These are phyloP conservation scores for Clarias magur DNA, from an alignment of 2,113 vertebrate species.

Conservation along the genomic window DNA sequence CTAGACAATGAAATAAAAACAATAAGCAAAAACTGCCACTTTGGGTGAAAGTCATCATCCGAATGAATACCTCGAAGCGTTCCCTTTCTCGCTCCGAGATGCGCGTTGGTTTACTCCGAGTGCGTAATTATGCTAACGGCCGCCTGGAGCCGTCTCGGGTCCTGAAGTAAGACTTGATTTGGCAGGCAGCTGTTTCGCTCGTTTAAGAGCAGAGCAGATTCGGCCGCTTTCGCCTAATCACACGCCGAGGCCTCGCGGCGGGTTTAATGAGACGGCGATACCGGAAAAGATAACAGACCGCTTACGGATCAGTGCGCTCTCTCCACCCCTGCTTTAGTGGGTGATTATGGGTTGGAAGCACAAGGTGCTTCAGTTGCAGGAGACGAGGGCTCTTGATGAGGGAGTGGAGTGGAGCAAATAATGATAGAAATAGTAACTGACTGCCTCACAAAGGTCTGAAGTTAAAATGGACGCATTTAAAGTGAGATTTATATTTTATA, in stretches of 20 bases:
- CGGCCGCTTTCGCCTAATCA: conserved; percentile 42
- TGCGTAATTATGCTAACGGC: conserved; percentile 8
- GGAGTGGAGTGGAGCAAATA: not conserved
- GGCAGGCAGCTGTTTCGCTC: conserved; percentile 21
- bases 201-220: conserved; percentile 33
- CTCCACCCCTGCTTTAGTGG: conserved; percentile 27
- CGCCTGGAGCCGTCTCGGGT: conserved; percentile 3
- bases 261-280: conserved; percentile 45
- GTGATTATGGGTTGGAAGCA: conserved; percentile 32
- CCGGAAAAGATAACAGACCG: conserved; percentile 32
- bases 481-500: not conserved
- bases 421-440: conserved; percentile 19
- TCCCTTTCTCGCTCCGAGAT: not conserved
- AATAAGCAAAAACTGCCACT: not conserved
- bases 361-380: not conserved
- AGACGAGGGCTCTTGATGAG: conserved; percentile 36
- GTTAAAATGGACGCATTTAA: not conserved
- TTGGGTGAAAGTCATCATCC: not conserved
- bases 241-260: not conserved
- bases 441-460: not conserved
- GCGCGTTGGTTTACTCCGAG: not conserved
- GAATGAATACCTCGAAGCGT: not conserved
- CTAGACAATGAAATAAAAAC: not conserved
- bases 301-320: conserved; percentile 44
- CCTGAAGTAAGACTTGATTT: conserved; percentile 24